Evolutionary conservation across 2,888 invertebrate genomes (phyloP).

Genomic region (Trichopoda pennipes): DNA sequence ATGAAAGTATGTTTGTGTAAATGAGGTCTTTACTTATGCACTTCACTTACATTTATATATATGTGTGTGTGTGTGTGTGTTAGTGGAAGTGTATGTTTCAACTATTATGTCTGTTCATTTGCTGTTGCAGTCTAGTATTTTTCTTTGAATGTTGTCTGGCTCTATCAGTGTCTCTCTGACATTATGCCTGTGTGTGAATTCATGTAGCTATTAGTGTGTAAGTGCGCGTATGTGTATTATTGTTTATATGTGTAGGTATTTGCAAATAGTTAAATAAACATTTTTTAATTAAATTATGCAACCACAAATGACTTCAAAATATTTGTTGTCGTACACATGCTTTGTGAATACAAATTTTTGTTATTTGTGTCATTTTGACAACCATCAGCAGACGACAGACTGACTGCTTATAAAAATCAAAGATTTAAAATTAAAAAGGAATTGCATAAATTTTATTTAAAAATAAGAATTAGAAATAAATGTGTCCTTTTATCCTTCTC

Average conservation of each 20-base stretch:
- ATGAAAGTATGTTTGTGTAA: constrained; percentile 1
- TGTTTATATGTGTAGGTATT: constrained; percentile 12
- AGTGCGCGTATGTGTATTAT: not conserved
- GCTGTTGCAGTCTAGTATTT: constrained; percentile 24
- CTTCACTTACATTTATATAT: too few species aligned
- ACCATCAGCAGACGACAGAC: not conserved
- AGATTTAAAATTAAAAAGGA: constrained; percentile 20
- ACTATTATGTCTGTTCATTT: not conserved
- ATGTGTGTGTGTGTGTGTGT: too few species aligned
- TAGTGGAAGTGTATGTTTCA: not conserved
- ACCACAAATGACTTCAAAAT: constrained; percentile 68
- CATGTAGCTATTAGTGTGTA: constrained; percentile 3
- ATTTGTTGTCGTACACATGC: constrained; percentile 63
- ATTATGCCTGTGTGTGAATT: not conserved
- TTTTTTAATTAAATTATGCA: constrained; percentile 77
- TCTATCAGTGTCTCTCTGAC: constrained; percentile 18
- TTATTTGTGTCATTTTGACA: constrained; percentile 3
- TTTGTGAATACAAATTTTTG: constrained; percentile 56
- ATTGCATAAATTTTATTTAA: constrained; percentile 28
- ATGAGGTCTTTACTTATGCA: too few species aligned
- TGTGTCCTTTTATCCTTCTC: too few species aligned
- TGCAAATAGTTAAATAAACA: constrained; percentile 70
- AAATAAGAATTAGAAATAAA: not conserved
- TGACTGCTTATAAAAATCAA: constrained; percentile 10
- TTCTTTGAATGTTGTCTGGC: constrained; percentile 45